Percentiles rank a stretch among this genome's conserved stretches.
Evolutionary conservation across 2,888 invertebrate genomes (phyloP).

Genomic region (Dyspetes luteomarginatus): DNA sequence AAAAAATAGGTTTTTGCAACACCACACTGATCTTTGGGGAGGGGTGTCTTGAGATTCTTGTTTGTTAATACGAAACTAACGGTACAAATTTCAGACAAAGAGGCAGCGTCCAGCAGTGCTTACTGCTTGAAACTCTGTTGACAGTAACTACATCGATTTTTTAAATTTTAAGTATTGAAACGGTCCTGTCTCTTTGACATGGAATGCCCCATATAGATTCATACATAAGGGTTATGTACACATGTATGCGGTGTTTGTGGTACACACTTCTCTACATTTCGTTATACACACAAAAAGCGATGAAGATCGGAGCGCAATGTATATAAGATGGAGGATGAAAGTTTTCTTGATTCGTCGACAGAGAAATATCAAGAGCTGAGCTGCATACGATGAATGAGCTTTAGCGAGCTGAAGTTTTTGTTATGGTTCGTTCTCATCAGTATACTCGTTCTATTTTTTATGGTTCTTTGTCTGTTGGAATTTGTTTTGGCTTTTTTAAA

Average conservation of each 20-base stretch:
- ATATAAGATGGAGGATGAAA: slow-evolving; percentile 1
- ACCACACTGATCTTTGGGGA: too few relatives aligned
- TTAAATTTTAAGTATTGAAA: too few relatives aligned
- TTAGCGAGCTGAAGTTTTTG: slow-evolving; percentile 1
- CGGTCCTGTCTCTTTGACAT: not conserved
- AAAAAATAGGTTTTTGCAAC: too few relatives aligned
- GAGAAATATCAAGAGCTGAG: slow-evolving; percentile 25
- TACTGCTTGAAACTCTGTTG: too few relatives aligned
- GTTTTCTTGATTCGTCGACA: slow-evolving; percentile 34
- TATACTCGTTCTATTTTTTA: not conserved
- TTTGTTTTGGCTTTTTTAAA: too few relatives aligned
- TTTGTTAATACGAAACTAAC: too few relatives aligned
- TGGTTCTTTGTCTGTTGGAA: not conserved
- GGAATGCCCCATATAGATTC: not conserved
- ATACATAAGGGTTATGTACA: not conserved
- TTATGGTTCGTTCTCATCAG: too few relatives aligned
- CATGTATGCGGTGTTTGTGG: not conserved
- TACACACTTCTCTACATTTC: not conserved
- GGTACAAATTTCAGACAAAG: too few relatives aligned
- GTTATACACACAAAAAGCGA: slow-evolving; percentile 7
- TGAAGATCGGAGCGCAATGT: slow-evolving; percentile 27
- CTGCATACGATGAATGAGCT: slow-evolving; percentile 1
- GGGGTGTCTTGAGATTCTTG: too few relatives aligned
- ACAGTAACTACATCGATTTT: too few relatives aligned
- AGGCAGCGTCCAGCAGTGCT: too few relatives aligned